Evolutionary conservation across 1,140 invertebrate species (phyloP), one percentile per base, ranked within the genome.

Genomic region (Meloidogyne hapla): DNA sequence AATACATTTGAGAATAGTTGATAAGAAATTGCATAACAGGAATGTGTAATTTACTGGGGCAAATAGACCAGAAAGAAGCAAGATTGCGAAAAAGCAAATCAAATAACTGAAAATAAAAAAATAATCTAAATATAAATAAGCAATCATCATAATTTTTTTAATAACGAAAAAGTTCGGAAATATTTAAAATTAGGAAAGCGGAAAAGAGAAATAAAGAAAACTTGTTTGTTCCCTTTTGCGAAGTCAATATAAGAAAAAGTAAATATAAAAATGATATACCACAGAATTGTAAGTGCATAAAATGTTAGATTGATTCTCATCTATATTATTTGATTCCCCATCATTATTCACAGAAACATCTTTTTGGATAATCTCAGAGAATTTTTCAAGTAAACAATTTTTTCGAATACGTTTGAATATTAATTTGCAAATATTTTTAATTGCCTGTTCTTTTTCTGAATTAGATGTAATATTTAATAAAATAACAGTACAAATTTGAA

Each of bases 101-200:
- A 70, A 70, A 70, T 9, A 70, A 61, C 69, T 70, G n/a, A 70
- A 48, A 56, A 56, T 6, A 4, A n/a, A 42, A 42, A 42, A 13
- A n/a, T n/a, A n/a, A n/a, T n/a, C n/a, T n/a, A n/a, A n/a, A n/a
- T n/a, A n/a, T n/a, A n/a, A n/a, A n/a, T n/a, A n/a, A n/a, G n/a
- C n/a, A n/a, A n/a, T n/a, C n/a, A n/a, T n/a, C n/a, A n/a, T 42
- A 1, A 42, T 10, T 10, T 13, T 42, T 42, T 42, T 42, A 42
- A 12, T 13, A 42, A 42, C 9, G 0, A 8, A 33, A 33, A 33
- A 33, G 33, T 33, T 33, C 2, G 33, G 33, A n/a, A n/a, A n/a
- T n/a, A n/a, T n/a, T n/a, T n/a, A n/a, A n/a, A n/a, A n/a, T n/a
- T n/a, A n/a, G n/a, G n/a, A n/a, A n/a, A n/a, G n/a, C n/a, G n/a